Percentiles rank a stretch among this genome's conserved stretches.
Conservation (phyloP, 2,113 vertebrate species). For the Meriones unguiculatus region DNA sequence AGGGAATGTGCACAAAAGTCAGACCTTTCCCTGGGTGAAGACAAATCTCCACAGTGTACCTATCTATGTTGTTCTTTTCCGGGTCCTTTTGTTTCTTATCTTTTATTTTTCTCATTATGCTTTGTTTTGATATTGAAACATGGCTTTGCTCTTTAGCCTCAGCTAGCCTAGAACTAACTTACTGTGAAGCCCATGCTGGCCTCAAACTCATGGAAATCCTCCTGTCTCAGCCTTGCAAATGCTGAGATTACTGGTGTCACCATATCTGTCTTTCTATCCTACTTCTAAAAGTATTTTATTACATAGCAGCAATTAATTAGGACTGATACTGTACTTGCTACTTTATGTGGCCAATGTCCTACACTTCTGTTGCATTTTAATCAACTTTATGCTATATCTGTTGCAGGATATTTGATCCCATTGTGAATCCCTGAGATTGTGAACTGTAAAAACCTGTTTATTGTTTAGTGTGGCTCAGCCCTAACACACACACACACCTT, state of each 20-base stretch:
- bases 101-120: not conserved
- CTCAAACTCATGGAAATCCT: not conserved
- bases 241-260: not conserved
- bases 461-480: too few relatives aligned
- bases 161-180: not conserved
- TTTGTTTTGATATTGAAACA: not conserved
- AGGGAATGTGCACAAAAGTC: not conserved
- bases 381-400: too few relatives aligned
- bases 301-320: not conserved
- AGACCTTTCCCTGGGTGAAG: not conserved
- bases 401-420: too few relatives aligned
- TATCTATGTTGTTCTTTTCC: not conserved
- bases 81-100: not conserved
- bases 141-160: not conserved
- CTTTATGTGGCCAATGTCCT: not conserved
- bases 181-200: not conserved
- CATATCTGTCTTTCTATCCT: not conserved
- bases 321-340: not conserved
- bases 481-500: too few relatives aligned
- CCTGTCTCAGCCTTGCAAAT: not conserved
- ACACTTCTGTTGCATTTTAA: not conserved
- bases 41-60: not conserved
- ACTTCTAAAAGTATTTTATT: not conserved
- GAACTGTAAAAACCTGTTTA: too few relatives aligned
- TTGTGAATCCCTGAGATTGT: too few relatives aligned